A percentile compares a stretch with the other conserved stretches of the same genome.
phyloP scores from a whole-genome alignment of 2,888 invertebrate genomes.

The Drosophila nr. fundita region DNA sequence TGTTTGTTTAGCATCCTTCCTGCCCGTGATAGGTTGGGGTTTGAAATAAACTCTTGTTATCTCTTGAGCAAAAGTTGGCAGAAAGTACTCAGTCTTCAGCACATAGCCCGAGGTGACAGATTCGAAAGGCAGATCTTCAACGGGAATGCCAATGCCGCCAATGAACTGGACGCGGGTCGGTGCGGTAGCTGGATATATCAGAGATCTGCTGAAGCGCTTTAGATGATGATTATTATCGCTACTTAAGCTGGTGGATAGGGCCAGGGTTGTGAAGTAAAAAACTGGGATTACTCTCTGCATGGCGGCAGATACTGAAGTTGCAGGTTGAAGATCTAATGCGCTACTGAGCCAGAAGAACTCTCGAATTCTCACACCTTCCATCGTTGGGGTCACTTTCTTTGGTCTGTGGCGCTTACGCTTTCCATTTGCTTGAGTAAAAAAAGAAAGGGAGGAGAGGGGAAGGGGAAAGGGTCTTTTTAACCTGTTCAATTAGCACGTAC shows the following conservation, averaged over 20 bases:
- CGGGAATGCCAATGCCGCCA: slow-evolving; percentile 83
- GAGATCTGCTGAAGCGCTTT: slow-evolving; percentile 58
- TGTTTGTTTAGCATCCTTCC: slow-evolving; percentile 9
- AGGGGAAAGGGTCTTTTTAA: neutral
- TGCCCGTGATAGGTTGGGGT: slow-evolving; percentile 74
- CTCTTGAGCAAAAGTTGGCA: slow-evolving; percentile 78
- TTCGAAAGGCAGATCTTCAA: slow-evolving; percentile 78
- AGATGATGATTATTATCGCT: slow-evolving; percentile 25
- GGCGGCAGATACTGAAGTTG: slow-evolving; percentile 12
- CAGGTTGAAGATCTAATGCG: slow-evolving; percentile 25
- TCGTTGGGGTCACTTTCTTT: slow-evolving; percentile 52
- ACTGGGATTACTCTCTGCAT: slow-evolving; percentile 26
- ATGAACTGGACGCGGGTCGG: slow-evolving; percentile 84
- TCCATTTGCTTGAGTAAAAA: slow-evolving; percentile 21
- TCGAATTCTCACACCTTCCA: slow-evolving; percentile 11
- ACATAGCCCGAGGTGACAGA: slow-evolving; percentile 83
- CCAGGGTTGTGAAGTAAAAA: neutral
- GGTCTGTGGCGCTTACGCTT: slow-evolving; percentile 29
- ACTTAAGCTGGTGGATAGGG: slow-evolving; percentile 6
- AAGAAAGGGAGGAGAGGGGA: neutral
- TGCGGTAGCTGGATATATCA: slow-evolving; percentile 82
- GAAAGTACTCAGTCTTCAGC: slow-evolving; percentile 82
- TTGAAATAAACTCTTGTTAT: slow-evolving; percentile 74
- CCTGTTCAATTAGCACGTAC: slow-evolving; percentile 64
- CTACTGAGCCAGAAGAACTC: slow-evolving; percentile 44